Evolutionary conservation across 2,797 vertebrate genomes (phyloP), one percentile per base, ranked within the genome.

Genomic region (Bufotes viridis): DNA sequence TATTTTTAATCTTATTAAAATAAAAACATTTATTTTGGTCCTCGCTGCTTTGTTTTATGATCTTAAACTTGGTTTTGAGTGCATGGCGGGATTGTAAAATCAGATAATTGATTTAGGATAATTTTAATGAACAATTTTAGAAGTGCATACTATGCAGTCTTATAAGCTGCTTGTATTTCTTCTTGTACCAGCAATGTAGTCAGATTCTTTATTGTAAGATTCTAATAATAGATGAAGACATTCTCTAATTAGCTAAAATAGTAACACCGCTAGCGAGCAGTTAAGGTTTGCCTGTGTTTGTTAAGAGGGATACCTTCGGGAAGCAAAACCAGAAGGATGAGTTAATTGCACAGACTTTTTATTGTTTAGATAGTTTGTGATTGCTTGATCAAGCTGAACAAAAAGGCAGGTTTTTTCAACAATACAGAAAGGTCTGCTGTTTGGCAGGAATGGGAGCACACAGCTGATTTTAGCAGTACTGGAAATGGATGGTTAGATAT

Each of bases 151-250:
- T 67, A 51, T 72, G 49, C 67, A 75, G 63, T 72, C 85, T 67
- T 29, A 29, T 24, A 86, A 78, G 70, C 55, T n/a, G 60, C 53
- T 81, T 69, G 76, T 49, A 76, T 85, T 81, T 86, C 53, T 78
- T 82, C 70, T 13, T 78, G 67, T 49, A 78, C 26, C 49, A 58
- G 84, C 57, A 55, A 78, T 81, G n/a, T 78, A 86, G 72, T 78
- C 58, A 86, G 87, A 88, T 81, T 75, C 79, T 80, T 89, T 86
- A 82, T 89, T 89, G 70, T 78, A 49, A 76, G 84, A 57, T 67
- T 74, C 84, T 89, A 89, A 89, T 89, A 89, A 89, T 86, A 89
- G 88, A 89, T 86, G 84, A 89, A 86, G 84, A 86, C 69, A 78
- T 81, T 89, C 70, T 82, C 78, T 89, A 89, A 89, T 86, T 89